phyloP scores from a whole-genome alignment of 2,797 vertebrate genomes.

The Phalloptychus januarius region DNA sequence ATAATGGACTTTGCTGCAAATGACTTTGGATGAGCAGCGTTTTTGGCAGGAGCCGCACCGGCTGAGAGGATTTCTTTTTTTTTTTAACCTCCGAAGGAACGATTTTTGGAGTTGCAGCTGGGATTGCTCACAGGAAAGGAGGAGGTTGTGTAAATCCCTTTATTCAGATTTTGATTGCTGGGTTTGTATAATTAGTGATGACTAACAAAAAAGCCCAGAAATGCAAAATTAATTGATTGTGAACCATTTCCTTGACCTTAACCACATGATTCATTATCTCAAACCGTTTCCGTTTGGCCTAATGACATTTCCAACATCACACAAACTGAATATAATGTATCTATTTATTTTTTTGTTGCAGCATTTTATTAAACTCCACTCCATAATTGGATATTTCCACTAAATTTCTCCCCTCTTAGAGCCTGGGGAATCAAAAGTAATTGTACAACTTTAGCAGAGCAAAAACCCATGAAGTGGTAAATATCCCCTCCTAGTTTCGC shows the following conservation, averaged over 20 bases:
- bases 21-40: constrained; percentile 85
- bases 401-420: constrained; percentile 23
- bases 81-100: constrained; percentile 47
- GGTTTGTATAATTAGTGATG: neutral
- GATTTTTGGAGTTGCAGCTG: constrained; percentile 39
- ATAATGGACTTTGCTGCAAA: constrained; percentile 92
- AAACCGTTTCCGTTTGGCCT: constrained; percentile 28
- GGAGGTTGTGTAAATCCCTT: constrained; percentile 25
- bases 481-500: constrained; percentile 21
- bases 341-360: neutral
- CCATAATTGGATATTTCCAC: constrained; percentile 57
- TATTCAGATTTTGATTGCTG: neutral
- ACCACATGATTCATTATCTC: constrained; percentile 1
- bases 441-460: constrained; percentile 67
- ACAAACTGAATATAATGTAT: constrained; percentile 13
- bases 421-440: constrained; percentile 64
- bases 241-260: constrained; percentile 24
- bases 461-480: constrained; percentile 57
- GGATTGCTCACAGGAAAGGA: constrained; percentile 13
- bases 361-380: constrained; percentile 53
- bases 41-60: constrained; percentile 80
- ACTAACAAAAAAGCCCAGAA: neutral
- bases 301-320: constrained; percentile 40
- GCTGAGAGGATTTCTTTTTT: constrained; percentile 69
- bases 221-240: neutral